phyloP scores from a whole-genome alignment of 2,888 invertebrate species.

The Rhagium mordax region DNA sequence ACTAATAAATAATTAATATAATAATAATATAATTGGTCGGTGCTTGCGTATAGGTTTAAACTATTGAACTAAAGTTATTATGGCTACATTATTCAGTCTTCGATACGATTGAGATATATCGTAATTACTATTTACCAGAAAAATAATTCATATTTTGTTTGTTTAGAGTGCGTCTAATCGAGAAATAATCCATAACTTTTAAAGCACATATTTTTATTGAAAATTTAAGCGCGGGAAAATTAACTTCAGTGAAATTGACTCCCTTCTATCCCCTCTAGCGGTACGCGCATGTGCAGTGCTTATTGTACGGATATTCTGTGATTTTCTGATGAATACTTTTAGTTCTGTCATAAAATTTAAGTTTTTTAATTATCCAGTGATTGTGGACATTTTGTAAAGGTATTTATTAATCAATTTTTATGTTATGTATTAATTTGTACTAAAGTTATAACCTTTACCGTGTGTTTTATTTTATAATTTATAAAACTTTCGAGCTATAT shows the following conservation, averaged over 20 bases:
- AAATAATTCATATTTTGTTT: neutral
- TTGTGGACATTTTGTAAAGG: slow-evolving; percentile 49
- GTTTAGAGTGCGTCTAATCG: neutral
- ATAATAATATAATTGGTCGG: too few species aligned
- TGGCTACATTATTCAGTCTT: too few species aligned
- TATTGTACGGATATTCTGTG: slow-evolving; percentile 58
- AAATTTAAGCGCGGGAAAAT: slow-evolving; percentile 47
- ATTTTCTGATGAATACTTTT: slow-evolving; percentile 57
- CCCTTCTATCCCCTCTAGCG: slow-evolving; percentile 47
- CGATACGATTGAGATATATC: too few species aligned
- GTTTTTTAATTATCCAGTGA: slow-evolving; percentile 52
- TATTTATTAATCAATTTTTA: slow-evolving; percentile 55
- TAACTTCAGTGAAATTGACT: slow-evolving; percentile 47
- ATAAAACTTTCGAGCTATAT: slow-evolving; percentile 47
- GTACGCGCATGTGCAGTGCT: slow-evolving; percentile 56
- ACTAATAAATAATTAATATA: too few species aligned
- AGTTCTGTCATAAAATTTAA: slow-evolving; percentile 62
- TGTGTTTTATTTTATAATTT: slow-evolving; percentile 49
- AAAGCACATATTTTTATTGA: slow-evolving; percentile 32
- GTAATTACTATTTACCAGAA: too few species aligned
- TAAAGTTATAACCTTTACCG: slow-evolving; percentile 34
- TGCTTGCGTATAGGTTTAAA: too few species aligned
- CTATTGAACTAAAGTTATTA: too few species aligned
- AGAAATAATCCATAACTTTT: slow-evolving; percentile 13
- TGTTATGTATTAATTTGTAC: slow-evolving; percentile 45